Evolutionary conservation across 2,113 vertebrate species (phyloP), one percentile per base, ranked within the genome.

Genomic region (Alces alces): DNA sequence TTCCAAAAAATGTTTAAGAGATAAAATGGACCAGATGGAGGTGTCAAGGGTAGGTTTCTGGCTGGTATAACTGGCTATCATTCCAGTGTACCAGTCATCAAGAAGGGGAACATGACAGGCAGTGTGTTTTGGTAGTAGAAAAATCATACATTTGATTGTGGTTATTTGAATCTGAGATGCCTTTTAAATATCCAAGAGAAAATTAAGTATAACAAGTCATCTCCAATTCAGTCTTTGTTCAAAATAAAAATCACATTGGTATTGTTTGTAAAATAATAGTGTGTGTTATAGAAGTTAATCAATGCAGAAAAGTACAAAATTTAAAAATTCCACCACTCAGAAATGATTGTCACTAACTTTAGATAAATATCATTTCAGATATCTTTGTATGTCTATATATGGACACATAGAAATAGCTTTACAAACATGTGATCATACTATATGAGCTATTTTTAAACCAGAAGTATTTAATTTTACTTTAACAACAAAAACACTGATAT

Each of bases 361-460:
- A 92, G 28, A 89, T 92, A 91, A 94, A 93, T 7, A 84, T 84
- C 28, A 93, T 73, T 79, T 96, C 54, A 97, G 17, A 3, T 91
- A 36, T 64, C 45, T 84, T 97, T 97, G 43, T 87, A 30, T 86
- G 3, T 93, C 39, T 80, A 7, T 89, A 54, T 86, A 70, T 93
- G 16, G 16, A 55, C 86, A 23, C 52, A 58, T 58, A 45, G 80
- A 89, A 96, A 95, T 91, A 85, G 66, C 33, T 92, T 86, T 96
- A 90, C 79, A 76, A 85, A 95, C 92, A 76, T 90, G 52, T 52
- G 33, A 7, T 82, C 30, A 70, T 87, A 84, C 7, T 85, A 39
- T 54, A 85, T 58, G 27, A 97, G 39, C 58, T 94, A 12, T 94
- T 96, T 97, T 83, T 14, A 78, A 97, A 93, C 90, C 80, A 96